Conservation (phyloP, 2,797 vertebrate genomes). For the Coreius guichenoti region DNA sequence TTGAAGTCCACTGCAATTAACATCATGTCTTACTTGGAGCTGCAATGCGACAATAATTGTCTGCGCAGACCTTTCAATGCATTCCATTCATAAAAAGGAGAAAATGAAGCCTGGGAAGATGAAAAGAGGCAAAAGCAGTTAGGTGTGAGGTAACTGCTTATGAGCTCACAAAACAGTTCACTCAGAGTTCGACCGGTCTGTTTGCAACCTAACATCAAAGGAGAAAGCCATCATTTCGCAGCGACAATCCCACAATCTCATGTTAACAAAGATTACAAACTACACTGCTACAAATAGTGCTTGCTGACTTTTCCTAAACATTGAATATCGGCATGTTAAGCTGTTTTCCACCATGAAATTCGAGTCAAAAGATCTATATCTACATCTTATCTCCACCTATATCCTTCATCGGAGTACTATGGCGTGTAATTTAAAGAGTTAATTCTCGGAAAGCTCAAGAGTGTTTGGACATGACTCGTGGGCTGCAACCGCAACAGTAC, state of each 20-base stretch:
- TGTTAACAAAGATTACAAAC: constrained; percentile 37
- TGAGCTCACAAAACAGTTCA: constrained; percentile 41
- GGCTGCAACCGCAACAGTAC: constrained; percentile 71
- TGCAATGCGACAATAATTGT: constrained; percentile 7
- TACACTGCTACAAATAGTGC: constrained; percentile 3
- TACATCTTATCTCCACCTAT: constrained; percentile 23
- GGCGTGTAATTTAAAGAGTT: constrained; percentile 60
- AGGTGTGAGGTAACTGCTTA: constrained; percentile 30
- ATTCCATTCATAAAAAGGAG: constrained; percentile 33
- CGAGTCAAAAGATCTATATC: background rate
- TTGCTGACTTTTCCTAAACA: constrained; percentile 24
- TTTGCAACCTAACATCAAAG: constrained; percentile 38
- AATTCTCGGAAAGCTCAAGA: constrained; percentile 66
- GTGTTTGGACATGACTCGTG: constrained; percentile 72
- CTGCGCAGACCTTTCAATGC: background rate
- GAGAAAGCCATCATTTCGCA: background rate
- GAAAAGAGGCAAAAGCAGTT: constrained; percentile 6
- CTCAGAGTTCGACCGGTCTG: constrained; percentile 21
- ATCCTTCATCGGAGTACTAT: constrained; percentile 2
- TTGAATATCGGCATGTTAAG: background rate
- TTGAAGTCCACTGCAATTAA: constrained; percentile 36
- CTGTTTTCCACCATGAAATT: background rate
- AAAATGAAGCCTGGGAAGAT: background rate
- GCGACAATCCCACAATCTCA: constrained; percentile 29
- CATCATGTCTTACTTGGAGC: constrained; percentile 21